Evolutionary conservation across 2,113 vertebrate genomes (phyloP).

Genomic region (Galemys pyrenaicus): DNA sequence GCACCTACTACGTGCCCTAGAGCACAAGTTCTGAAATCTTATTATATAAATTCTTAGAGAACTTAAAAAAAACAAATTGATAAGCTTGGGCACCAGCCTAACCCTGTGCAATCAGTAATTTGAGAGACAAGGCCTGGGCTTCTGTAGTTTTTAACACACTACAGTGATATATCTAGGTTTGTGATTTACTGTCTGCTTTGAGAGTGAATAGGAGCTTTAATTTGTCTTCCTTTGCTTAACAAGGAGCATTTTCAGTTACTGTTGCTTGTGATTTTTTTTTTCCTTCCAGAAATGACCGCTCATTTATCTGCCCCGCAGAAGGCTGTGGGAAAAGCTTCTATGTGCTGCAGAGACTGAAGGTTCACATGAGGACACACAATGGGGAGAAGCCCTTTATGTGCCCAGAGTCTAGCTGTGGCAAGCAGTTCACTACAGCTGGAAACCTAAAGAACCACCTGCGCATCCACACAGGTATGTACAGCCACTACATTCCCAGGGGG

Average conservation of each 20-base stretch:
- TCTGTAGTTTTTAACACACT: constrained; percentile 11
- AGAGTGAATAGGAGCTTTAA: neutral
- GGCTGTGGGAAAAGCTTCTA: constrained; percentile 99
- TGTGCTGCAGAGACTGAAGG: constrained; percentile 96
- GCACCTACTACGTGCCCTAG: neutral
- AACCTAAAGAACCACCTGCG: constrained; percentile 98
- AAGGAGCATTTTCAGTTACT: constrained; percentile 43
- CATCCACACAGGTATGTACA: constrained; percentile 93
- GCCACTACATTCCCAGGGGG: constrained; percentile 74
- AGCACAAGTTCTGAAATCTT: constrained; percentile 35
- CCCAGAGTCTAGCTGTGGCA: constrained; percentile 94
- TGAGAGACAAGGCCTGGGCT: neutral
- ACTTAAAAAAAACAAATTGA: neutral
- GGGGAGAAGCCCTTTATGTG: constrained; percentile 98
- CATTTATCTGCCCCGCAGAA: constrained; percentile 95
- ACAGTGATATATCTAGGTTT: neutral
- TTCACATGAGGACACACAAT: constrained; percentile 99
- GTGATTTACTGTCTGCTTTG: neutral
- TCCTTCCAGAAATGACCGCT: constrained; percentile 93
- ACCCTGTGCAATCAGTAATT: constrained; percentile 17
- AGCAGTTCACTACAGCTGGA: constrained; percentile 98
- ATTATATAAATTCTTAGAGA: constrained; percentile 13
- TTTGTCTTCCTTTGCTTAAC: neutral
- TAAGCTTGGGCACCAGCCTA: neutral
- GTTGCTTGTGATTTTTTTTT: constrained; percentile 20